Conservation (phyloP, 2,888 invertebrate genomes). For the Syrphus vitripennis region DNA sequence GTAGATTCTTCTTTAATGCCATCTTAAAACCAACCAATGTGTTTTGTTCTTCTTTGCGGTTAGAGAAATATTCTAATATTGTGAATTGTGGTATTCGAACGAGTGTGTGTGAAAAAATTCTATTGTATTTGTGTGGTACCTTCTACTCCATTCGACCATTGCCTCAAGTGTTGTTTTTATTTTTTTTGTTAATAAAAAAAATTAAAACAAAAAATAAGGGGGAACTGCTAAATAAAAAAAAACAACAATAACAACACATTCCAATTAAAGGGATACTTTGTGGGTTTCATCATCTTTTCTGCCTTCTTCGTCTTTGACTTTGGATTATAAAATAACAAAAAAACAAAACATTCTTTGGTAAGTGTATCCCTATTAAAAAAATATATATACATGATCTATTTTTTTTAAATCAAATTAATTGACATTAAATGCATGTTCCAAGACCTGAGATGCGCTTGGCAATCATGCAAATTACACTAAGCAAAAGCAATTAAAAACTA, state of each 20-base stretch:
- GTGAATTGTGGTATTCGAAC: conserved; percentile 23
- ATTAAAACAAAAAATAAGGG: conserved; percentile 32
- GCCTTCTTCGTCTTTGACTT: conserved; percentile 19
- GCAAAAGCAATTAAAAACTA: neutral
- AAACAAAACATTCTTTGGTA: conserved; percentile 8
- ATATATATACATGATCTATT: neutral
- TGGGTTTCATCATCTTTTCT: conserved; percentile 45
- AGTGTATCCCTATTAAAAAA: neutral
- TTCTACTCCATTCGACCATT: conserved; percentile 39
- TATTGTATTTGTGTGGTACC: conserved; percentile 45
- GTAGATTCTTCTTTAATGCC: conserved; percentile 4
- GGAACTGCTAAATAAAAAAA: conserved; percentile 32
- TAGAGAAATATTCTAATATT: conserved; percentile 65
- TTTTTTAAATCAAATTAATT: neutral
- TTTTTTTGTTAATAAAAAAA: conserved; percentile 9
- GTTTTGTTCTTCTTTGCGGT: conserved; percentile 58
- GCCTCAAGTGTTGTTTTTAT: conserved; percentile 57
- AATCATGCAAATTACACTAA: neutral
- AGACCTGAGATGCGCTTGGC: neutral
- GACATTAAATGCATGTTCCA: neutral
- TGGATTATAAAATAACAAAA: conserved; percentile 46
- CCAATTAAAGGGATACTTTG: conserved; percentile 64
- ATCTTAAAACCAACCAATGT: conserved; percentile 7
- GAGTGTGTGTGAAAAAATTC: conserved; percentile 27
- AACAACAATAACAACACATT: conserved; percentile 61